A percentile compares a stretch with the other conserved stretches of the same genome.
These are phyloP conservation scores for Forbesichthys agassizii DNA, from an alignment of 2,113 vertebrate genomes.

Conservation along the genomic window DNA sequence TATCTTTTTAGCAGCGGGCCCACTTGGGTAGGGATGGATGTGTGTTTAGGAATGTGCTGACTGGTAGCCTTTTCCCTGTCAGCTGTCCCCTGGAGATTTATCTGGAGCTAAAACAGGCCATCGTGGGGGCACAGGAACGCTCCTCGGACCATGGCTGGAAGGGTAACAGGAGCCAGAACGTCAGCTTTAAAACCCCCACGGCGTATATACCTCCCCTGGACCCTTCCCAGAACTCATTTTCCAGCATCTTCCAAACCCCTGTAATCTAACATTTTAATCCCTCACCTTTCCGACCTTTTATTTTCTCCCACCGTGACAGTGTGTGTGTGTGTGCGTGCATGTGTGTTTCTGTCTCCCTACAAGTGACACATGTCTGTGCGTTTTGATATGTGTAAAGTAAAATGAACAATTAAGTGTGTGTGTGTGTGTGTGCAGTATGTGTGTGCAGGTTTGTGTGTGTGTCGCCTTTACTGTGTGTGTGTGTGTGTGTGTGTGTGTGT, in stretches of 20 bases:
- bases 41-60: conserved; percentile 69
- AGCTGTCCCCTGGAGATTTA: conserved; percentile 73
- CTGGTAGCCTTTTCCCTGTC: conserved; percentile 57
- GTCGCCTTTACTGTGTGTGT: background rate
- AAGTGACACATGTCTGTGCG: background rate
- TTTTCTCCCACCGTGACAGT: background rate
- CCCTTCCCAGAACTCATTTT: conserved; percentile 15
- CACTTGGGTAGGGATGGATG: conserved; percentile 33
- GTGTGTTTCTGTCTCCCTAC: background rate
- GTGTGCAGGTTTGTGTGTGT: background rate
- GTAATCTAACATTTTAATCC: conserved; percentile 50
- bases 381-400: background rate
- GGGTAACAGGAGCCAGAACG: conserved; percentile 61
- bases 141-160: conserved; percentile 37
- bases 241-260: conserved; percentile 44
- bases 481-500: conserved; percentile 12
- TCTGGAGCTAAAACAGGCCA: conserved; percentile 71
- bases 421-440: background rate
- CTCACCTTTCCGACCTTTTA: background rate
- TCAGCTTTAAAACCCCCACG: conserved; percentile 2
- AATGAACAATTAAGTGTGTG: background rate
- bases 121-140: conserved; percentile 44
- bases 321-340: conserved; percentile 2
- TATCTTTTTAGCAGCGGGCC: background rate
- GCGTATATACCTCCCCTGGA: conserved; percentile 10